Conservation (phyloP, 1,140 invertebrate genomes). For the Cyphomyrmex costatus region DNA sequence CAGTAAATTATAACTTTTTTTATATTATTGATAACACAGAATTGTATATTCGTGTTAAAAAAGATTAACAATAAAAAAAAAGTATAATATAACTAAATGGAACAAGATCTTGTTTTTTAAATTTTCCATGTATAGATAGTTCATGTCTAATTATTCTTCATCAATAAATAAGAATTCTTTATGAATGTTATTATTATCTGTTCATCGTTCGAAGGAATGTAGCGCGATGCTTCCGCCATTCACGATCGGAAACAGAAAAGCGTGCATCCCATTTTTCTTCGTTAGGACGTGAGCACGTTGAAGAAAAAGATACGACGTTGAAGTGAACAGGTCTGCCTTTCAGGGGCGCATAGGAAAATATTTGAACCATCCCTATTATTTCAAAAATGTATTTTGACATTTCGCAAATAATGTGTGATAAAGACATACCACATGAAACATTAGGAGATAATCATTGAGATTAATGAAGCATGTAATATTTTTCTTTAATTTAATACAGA, state of each 20-base stretch:
- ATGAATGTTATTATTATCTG: neutral
- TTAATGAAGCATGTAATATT: slow-evolving; percentile 15
- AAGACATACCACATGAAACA: neutral
- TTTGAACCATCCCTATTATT: neutral
- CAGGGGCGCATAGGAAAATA: slow-evolving; percentile 19
- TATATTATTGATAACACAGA: neutral
- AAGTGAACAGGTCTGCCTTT: slow-evolving; percentile 27
- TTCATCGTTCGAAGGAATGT: slow-evolving; percentile 5
- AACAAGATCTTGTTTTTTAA: neutral
- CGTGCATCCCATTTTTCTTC: slow-evolving; percentile 42
- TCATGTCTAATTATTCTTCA: neutral
- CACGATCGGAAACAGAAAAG: slow-evolving; percentile 8
- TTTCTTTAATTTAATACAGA: neutral
- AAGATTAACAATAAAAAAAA: neutral
- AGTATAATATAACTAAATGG: neutral
- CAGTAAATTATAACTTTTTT: slow-evolving; percentile 1
- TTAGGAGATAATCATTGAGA: neutral
- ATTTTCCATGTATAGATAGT: neutral
- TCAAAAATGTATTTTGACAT: neutral
- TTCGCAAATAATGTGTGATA: neutral
- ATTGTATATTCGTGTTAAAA: neutral
- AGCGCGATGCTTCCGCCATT: neutral
- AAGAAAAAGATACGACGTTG: slow-evolving; percentile 29
- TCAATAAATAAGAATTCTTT: slow-evolving; percentile 7
- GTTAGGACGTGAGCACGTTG: slow-evolving; percentile 36